Evolutionary conservation across 2,113 vertebrate genomes (phyloP).

Genomic region (Trematocara variabile): DNA sequence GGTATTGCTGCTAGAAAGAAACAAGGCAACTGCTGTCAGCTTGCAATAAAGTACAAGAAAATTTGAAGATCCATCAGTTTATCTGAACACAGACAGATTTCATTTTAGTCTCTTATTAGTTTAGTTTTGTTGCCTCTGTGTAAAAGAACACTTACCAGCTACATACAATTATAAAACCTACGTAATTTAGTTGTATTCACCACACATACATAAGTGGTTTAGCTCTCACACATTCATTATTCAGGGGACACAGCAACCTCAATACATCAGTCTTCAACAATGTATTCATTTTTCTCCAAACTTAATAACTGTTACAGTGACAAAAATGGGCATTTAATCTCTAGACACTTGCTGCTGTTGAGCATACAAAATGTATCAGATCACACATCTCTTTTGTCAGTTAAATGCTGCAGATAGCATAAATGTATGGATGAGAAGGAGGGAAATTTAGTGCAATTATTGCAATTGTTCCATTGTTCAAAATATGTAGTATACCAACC

Average conservation of each 20-base stretch:
- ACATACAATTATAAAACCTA: background rate
- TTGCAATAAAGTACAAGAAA: background rate
- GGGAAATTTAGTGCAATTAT: background rate
- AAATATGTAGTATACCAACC: background rate
- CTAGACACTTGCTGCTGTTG: background rate
- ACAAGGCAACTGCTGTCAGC: background rate
- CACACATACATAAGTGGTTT: background rate
- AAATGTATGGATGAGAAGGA: background rate
- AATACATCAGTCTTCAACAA: background rate
- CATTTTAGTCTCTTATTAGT: background rate
- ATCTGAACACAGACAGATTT: background rate
- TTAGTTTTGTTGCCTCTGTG: background rate
- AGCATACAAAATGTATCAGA: background rate
- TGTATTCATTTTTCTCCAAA: background rate
- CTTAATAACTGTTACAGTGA: background rate
- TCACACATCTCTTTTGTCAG: background rate
- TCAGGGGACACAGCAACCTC: background rate
- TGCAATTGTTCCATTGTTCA: background rate
- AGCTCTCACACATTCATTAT: background rate
- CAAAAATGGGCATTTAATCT: background rate
- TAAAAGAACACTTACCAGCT: background rate
- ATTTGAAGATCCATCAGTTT: background rate
- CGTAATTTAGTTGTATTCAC: background rate
- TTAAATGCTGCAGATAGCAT: background rate
- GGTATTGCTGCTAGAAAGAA: background rate